phyloP scores from a whole-genome alignment of 2,797 vertebrate genomes.

The Liasis olivaceus region DNA sequence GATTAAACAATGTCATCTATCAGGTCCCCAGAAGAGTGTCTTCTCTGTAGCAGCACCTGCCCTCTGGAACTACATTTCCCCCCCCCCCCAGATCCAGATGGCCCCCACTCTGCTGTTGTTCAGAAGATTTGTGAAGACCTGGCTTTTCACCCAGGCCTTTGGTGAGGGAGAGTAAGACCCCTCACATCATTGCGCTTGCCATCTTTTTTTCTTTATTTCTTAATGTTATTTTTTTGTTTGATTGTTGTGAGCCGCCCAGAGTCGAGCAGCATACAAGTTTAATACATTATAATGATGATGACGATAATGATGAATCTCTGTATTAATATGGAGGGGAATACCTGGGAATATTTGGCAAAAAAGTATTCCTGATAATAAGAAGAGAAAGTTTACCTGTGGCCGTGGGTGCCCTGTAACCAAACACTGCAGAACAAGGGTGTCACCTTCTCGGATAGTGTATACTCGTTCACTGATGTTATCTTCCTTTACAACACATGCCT shows the following conservation, averaged over 20 bases:
- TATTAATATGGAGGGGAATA: background rate
- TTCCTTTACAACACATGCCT: slow-evolving; percentile 96
- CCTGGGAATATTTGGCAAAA: background rate
- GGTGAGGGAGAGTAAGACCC: background rate
- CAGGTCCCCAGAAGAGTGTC: background rate
- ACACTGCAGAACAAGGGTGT: slow-evolving; percentile 91
- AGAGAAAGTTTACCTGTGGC: slow-evolving; percentile 83
- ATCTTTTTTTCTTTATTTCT: background rate
- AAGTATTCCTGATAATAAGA: background rate
- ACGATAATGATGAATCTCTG: background rate
- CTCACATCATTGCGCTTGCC: background rate
- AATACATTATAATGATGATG: background rate
- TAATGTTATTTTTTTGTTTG: background rate
- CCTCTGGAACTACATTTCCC: background rate
- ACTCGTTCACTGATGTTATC: slow-evolving; percentile 97
- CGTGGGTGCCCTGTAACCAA: slow-evolving; percentile 95
- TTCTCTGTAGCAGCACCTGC: background rate
- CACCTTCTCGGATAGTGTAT: slow-evolving; percentile 97
- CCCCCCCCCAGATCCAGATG: background rate
- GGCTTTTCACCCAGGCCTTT: background rate
- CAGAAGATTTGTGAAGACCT: background rate
- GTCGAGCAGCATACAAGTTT: background rate
- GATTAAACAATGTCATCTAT: background rate
- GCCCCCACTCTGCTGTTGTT: background rate
- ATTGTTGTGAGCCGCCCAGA: background rate